These are phyloP conservation scores for Molorchus minor DNA, from an alignment of 2,888 invertebrate species.

Conservation along the genomic window DNA sequence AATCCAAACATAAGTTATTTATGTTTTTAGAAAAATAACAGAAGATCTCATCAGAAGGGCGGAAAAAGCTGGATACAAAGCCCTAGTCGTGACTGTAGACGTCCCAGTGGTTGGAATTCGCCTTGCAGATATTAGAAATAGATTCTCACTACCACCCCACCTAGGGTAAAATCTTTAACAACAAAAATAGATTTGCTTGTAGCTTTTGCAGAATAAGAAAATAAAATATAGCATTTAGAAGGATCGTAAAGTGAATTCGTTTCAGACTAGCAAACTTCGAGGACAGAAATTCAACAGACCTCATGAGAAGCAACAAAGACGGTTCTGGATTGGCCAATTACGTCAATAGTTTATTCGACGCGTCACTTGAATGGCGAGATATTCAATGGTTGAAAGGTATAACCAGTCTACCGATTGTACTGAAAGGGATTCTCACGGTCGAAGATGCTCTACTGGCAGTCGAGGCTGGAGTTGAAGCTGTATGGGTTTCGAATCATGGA, in stretches of 20 bases:
- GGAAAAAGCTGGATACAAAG: slow-evolving; percentile 85
- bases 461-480: slow-evolving; percentile 78
- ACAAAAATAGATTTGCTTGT: too few relatives aligned
- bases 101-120: slow-evolving; percentile 87
- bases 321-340: slow-evolving; percentile 84
- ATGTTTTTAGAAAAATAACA: slow-evolving; percentile 70
- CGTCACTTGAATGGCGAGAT: slow-evolving; percentile 84
- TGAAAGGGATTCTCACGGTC: slow-evolving; percentile 86
- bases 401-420: slow-evolving; percentile 81
- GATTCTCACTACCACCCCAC: slow-evolving; percentile 83
- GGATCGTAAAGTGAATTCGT: slow-evolving; percentile 32
- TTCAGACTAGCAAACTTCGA: slow-evolving; percentile 83
- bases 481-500: slow-evolving; percentile 94
- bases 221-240: background rate
- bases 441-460: slow-evolving; percentile 85
- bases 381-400: slow-evolving; percentile 83
- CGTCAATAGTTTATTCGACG: slow-evolving; percentile 80
- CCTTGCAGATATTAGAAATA: slow-evolving; percentile 82
- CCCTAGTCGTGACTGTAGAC: slow-evolving; percentile 88
- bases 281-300: slow-evolving; percentile 64
- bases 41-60: slow-evolving; percentile 77
- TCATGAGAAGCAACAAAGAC: slow-evolving; percentile 57
- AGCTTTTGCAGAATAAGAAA: too few relatives aligned
- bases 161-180: slow-evolving; percentile 68
- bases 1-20: background rate